Base-by-base conservation (phyloP, 2,888 invertebrate genomes). In the Epiblema foenella region DNA sequence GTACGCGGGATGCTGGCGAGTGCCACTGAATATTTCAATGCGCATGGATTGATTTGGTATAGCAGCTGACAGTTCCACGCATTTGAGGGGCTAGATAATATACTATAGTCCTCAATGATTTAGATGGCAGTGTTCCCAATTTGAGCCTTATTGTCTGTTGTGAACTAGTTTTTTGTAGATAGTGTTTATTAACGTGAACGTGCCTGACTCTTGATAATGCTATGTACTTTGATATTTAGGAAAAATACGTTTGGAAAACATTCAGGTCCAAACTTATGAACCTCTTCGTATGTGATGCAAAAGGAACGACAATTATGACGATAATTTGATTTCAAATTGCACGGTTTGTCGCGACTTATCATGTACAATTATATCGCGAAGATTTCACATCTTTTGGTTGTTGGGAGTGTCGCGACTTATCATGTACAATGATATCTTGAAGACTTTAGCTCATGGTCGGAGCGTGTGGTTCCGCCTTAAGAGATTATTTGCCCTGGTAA, bases 1-100 rank as follows among this genome's bases (percentile, higher is more conserved):
- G 73, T 72, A 72, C 74, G 71, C 69, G 74, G 74, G 24, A 73
- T 72, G 15, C 75, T 71, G 58, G 74, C 72, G 73, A 67, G 73
- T 75, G 75, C 76, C 73, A 51, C 54, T 70, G 57, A 76, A 75
- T 74, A 68, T 68, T 63, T 58, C 20, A 58, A 56, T 67, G 46
- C 46, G 67, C 51, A 73, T 76, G 74, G 74, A 49, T 60, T 66
- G 70, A 70, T 70, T 70, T 70, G 54, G 54, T 59, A 65, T 69
- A 49, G 54, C 20, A 52, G 59, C 58, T 18, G 58, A 69, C 58
- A 42, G 63, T 39, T 54, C 29, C 10, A 15, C 20, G 20, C 12
- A 39, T 57, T 49, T 58, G 57, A 0, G 39, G 58, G 8, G n/a
- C 8, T 46, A 46, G n/a, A n/a, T 46, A 39, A 12, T 39, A n/a